Evolutionary conservation across 2,113 vertebrate genomes (phyloP), one percentile per base, ranked within the genome.

Genomic region (Grammomys dolichurus): DNA sequence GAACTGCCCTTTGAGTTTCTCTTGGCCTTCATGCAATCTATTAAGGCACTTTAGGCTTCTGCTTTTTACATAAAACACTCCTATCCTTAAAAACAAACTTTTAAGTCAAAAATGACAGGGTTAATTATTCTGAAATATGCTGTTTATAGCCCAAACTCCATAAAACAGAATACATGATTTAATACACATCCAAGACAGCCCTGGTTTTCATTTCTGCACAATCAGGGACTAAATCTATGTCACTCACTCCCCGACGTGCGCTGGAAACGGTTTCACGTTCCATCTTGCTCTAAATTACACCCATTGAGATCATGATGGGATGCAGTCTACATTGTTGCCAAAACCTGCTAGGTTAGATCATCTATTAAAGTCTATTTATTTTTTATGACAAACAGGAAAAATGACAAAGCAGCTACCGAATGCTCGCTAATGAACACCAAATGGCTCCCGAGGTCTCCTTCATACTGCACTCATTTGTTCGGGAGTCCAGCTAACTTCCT

Each of bases 341-440:
- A 98, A 98, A 98, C 89, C 98, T 98, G 98, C 97, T 98, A 98
- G 54, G 82, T 97, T 96, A 96, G 97, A 98, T 98, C 98, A 98
- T 98, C 97, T 97, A 98, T 98, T 98, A 98, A 98, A 98, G 94
- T 98, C 98, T 98, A 97, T 98, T 98, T 99, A 98, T 98, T 98
- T 98, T 98, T 98, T 98, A 98, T 98, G 98, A 98, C 98, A 98
- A 98, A 98, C 97, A 98, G 98, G 98, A 98, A 98, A 98, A 98
- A 99, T 98, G 98, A 98, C 97, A 98, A 98, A 98, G 92, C 95
- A 89, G 98, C 98, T 98, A 98, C 98, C 13, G 98, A 98, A 98
- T 20, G 70, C 93, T 93, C 31, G 12, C 98, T 98, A 98, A 98
- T 80, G 63, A 97, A 97, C 96, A 97, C 97, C 98, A 98, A 98